Conservation (phyloP, 2,113 vertebrate genomes). For the Nanorana parkeri region DNA sequence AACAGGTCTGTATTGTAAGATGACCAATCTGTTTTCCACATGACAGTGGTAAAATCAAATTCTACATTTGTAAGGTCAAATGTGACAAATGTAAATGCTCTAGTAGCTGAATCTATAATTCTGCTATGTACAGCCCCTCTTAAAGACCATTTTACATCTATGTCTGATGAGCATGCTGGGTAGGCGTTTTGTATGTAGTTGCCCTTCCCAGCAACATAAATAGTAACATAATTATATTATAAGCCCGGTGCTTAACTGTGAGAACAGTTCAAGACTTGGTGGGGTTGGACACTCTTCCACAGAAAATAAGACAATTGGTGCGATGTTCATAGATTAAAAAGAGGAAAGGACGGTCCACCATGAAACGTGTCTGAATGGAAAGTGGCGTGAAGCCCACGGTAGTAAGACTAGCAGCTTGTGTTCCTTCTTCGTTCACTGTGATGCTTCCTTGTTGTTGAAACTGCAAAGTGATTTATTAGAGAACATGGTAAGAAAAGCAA, state of each 20-base stretch:
- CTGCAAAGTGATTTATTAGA: slow-evolving; percentile 66
- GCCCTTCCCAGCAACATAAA: neutral
- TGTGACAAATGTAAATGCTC: neutral
- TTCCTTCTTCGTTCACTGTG: slow-evolving; percentile 95
- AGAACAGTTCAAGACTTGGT: slow-evolving; percentile 66
- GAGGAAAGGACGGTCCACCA: slow-evolving; percentile 87
- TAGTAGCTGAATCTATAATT: neutral
- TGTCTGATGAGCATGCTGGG: neutral
- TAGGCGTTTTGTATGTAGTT: neutral
- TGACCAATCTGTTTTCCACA: too few species aligned
- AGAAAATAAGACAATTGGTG: slow-evolving; percentile 91
- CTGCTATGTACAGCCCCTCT: neutral
- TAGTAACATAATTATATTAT: neutral
- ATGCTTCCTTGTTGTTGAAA: slow-evolving; percentile 93
- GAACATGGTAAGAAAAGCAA: too few species aligned
- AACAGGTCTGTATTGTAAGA: too few species aligned
- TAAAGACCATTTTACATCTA: neutral
- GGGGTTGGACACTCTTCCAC: slow-evolving; percentile 90
- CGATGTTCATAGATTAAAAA: slow-evolving; percentile 95
- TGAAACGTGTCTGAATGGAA: slow-evolving; percentile 88
- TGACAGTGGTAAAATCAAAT: neutral
- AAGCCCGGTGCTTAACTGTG: neutral
- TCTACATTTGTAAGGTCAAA: neutral
- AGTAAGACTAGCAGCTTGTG: slow-evolving; percentile 87
- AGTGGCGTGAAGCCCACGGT: slow-evolving; percentile 94